A percentile compares a stretch with the other conserved stretches of the same genome.
These are phyloP conservation scores for Drosophila leonis DNA, from an alignment of 2,888 invertebrate genomes.

Conservation along the genomic window DNA sequence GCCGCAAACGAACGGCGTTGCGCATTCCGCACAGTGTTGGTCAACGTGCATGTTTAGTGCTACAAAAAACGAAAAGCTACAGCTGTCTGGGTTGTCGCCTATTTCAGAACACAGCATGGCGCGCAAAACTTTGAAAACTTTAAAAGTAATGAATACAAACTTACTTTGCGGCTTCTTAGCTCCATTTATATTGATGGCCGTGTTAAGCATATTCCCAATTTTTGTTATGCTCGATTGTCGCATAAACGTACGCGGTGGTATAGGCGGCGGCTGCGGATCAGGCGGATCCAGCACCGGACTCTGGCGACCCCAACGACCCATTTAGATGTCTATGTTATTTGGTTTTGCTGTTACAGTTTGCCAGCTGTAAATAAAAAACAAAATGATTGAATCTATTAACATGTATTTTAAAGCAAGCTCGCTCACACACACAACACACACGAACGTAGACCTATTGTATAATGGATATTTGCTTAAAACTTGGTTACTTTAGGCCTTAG, in stretches of 20 bases:
- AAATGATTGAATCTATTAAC: constrained; percentile 68
- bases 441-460: constrained; percentile 52
- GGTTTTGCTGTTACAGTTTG: constrained; percentile 41
- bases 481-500: constrained; percentile 52
- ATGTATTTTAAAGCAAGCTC: constrained; percentile 31
- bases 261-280: constrained; percentile 82
- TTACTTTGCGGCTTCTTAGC: constrained; percentile 81
- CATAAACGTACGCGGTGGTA: constrained; percentile 86
- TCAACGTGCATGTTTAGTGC: constrained; percentile 31
- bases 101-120: constrained; percentile 1
- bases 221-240: constrained; percentile 88
- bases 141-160: constrained; percentile 35
- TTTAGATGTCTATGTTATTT: constrained; percentile 46
- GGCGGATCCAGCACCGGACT: constrained; percentile 84
- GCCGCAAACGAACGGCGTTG: constrained; percentile 54
- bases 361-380: constrained; percentile 60
- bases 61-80: constrained; percentile 26
- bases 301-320: constrained; percentile 85
- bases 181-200: constrained; percentile 86
- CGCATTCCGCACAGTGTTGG: constrained; percentile 38
- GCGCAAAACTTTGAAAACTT: constrained; percentile 11
- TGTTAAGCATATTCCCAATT: constrained; percentile 88
- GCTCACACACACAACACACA: constrained; percentile 9
- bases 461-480: constrained; percentile 62
- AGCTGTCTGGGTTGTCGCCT: constrained; percentile 46